Evolutionary conservation across 2,113 vertebrate genomes (phyloP), one percentile per base, ranked within the genome.

Genomic region (Hiodon alosoides): DNA sequence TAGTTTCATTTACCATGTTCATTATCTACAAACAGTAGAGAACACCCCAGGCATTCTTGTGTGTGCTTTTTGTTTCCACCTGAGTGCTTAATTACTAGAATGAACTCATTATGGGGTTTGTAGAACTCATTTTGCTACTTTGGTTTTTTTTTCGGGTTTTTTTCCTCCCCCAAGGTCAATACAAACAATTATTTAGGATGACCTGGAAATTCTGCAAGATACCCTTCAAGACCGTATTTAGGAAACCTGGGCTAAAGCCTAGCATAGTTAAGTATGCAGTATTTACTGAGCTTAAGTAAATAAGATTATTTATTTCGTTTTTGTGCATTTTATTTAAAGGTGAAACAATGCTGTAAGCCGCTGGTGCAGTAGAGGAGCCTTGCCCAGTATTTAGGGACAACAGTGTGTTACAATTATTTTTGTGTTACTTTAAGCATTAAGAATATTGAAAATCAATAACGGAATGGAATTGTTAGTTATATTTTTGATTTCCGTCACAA

Each of bases 11-110:
- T 66, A 66, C 31, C 64, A 16, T 66, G 31, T 66, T 66, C 64
- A 66, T 66, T 31, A 47, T 57, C 55, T 64, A 57, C 46, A 50
- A 59, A 68, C 65, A 59, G 76, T 67, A 53, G 71, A 84, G 76
- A 78, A 73, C 73, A 83, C 87, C 86, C 79, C 79, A 75, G 88
- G 90, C 87, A 83, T 79, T 72, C 83, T 87, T 73, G 59, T 51
- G 69, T 82, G 83, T 79, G 67, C 84, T 80, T 85, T 76, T 81
- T 79, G 59, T 75, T 90, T 89, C 85, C 82, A 87, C 85, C 83
- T 87, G 84, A 89, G 86, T 85, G 86, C 86, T 88, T 90, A 89
- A 90, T 91, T 88, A 88, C 88, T 84, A 87, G 85, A 90, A 88
- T 90, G 81, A 89, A 88, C 86, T 85, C 86, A 89, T 91, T 87